Conservation (phyloP, 2,113 vertebrate species). For the Hiodon tergisus region DNA sequence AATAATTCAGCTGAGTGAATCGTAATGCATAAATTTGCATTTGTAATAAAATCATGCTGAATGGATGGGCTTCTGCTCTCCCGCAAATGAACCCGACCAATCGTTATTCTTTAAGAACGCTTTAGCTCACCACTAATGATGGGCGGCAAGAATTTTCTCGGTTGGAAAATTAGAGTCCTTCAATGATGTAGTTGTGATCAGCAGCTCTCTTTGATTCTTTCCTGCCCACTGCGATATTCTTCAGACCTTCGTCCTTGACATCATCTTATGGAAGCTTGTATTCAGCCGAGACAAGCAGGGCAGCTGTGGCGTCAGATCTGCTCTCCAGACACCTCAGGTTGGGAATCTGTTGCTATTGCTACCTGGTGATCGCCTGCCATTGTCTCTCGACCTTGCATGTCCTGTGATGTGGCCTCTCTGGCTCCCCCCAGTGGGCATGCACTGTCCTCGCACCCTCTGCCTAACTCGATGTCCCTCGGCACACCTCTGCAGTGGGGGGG, state of each 20-base stretch:
- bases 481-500: neutral
- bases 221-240: conserved; percentile 72
- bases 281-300: conserved; percentile 94
- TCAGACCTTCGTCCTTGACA: conserved; percentile 97
- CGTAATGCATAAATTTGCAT: neutral
- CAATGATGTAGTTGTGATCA: conserved; percentile 44
- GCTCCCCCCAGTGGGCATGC: neutral
- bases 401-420: neutral
- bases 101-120: neutral
- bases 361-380: conserved; percentile 2
- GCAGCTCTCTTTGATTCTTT: conserved; percentile 78
- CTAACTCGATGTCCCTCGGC: neutral
- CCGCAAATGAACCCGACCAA: neutral
- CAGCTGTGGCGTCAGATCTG: conserved; percentile 74
- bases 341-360: conserved; percentile 63
- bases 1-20: neutral
- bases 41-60: neutral
- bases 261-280: conserved; percentile 96
- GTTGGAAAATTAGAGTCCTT: conserved; percentile 27
- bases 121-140: neutral
- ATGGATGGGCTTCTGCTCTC: neutral
- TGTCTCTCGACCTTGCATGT: neutral
- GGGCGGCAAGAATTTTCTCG: conserved; percentile 23
- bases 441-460: neutral
- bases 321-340: conserved; percentile 86